Conservation (phyloP, 2,113 vertebrate species). For the Dendrocopos noguchii region DNA sequence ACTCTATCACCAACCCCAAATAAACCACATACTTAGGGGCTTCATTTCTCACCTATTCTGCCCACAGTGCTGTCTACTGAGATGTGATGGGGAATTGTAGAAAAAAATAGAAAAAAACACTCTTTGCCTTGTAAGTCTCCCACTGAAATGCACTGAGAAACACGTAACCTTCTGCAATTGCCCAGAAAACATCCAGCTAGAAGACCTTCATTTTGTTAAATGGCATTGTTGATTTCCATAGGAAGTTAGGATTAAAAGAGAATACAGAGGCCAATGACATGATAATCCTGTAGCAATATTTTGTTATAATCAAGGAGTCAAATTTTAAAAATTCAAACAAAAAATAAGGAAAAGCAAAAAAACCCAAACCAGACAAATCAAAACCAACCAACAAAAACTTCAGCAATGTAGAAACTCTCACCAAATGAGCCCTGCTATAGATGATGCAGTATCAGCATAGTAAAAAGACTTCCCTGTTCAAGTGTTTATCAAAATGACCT, state of each 20-base stretch:
- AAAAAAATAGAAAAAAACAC: neutral
- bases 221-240: neutral
- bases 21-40: neutral
- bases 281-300: neutral
- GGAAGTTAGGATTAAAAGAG: neutral
- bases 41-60: neutral
- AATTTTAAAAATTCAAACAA: no score
- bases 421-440: neutral
- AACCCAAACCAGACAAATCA: no score
- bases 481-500: neutral
- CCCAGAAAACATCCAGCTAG: neutral
- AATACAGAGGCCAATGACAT: neutral
- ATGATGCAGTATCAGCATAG: neutral
- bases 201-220: conserved; percentile 10
- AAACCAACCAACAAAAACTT: neutral
- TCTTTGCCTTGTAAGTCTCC: neutral
- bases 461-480: neutral
- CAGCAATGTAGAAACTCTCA: neutral
- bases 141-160: neutral
- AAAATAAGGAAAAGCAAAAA: no score
- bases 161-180: neutral
- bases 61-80: neutral
- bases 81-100: neutral
- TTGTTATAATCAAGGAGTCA: no score
- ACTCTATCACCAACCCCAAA: neutral